These are phyloP conservation scores for Oreochromis spilurus DNA, from an alignment of 2,113 vertebrate species.

Conservation along the genomic window DNA sequence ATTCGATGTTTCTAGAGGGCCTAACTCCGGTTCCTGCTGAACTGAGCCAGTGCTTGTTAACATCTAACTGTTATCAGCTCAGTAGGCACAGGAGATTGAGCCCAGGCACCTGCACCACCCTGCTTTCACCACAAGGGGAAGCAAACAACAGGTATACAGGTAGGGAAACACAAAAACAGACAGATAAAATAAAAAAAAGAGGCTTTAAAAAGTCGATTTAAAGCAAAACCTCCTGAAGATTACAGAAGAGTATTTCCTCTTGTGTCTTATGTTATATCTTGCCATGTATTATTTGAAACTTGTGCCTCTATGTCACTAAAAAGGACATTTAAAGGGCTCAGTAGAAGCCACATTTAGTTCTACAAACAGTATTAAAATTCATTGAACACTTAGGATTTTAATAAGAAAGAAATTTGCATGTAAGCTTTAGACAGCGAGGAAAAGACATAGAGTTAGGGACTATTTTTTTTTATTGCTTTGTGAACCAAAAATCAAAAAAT, in stretches of 20 bases:
- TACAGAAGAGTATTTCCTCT: not conserved
- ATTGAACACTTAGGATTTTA: not conserved
- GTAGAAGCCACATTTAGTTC: not conserved
- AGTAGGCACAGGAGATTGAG: conserved; percentile 84
- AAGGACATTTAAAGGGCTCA: not conserved
- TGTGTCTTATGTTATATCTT: not conserved
- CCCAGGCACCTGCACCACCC: conserved; percentile 54
- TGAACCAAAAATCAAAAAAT: not conserved
- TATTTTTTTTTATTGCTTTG: not conserved
- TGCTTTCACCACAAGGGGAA: conserved; percentile 25
- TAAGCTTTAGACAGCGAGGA: not conserved
- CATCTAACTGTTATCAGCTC: conserved; percentile 81
- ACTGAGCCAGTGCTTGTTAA: conserved; percentile 79
- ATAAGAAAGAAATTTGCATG: not conserved
- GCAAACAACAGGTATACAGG: not conserved
- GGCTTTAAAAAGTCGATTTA: not conserved
- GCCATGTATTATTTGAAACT: not conserved
- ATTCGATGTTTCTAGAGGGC: conserved; percentile 66
- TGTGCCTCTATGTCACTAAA: not conserved
- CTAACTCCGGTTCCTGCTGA: conserved; percentile 84
- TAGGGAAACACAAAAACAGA: not conserved
- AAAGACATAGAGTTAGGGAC: not conserved
- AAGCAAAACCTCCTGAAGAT: not conserved
- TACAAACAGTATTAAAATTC: not conserved
- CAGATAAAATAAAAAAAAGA: not conserved